Evolutionary conservation across 2,888 invertebrate species (phyloP).

Genomic region (Podabrus alpinus): DNA sequence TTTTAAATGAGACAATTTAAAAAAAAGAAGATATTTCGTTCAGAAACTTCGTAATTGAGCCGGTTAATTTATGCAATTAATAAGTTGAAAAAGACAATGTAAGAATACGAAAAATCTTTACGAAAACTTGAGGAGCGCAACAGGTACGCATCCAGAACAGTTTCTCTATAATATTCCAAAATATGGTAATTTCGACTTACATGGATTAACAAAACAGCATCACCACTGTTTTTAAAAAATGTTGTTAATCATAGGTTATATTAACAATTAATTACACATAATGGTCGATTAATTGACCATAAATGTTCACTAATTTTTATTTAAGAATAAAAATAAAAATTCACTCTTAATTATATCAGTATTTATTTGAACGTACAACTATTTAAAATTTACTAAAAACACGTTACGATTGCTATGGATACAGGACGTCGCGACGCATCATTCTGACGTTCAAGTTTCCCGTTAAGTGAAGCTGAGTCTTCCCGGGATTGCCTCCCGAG

Average conservation of each 20-base stretch:
- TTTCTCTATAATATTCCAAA: no score
- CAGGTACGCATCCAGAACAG: not conserved
- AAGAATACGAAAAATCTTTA: not conserved
- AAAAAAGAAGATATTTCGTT: not conserved
- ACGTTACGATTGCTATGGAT: constrained; percentile 12
- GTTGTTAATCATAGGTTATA: not conserved
- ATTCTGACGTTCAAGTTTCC: constrained; percentile 30
- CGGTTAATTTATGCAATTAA: not conserved
- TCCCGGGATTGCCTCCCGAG: constrained; percentile 41
- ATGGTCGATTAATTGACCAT: not conserved
- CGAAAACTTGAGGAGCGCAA: not conserved
- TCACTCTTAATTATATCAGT: not conserved
- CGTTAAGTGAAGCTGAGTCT: constrained; percentile 40
- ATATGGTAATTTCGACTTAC: no score
- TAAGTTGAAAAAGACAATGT: not conserved
- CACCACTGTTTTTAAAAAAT: not conserved
- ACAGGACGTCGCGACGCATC: constrained; percentile 28
- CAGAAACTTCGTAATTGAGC: not conserved
- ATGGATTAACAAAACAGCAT: not conserved
- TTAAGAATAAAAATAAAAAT: not conserved
- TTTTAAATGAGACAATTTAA: not conserved
- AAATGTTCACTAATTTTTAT: not conserved
- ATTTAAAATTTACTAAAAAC: not conserved
- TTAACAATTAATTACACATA: not conserved
- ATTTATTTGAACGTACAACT: not conserved